Evolutionary conservation across 2,797 vertebrate genomes (phyloP), one percentile per base, ranked within the genome.

Genomic region (Sciurus vulgaris): DNA sequence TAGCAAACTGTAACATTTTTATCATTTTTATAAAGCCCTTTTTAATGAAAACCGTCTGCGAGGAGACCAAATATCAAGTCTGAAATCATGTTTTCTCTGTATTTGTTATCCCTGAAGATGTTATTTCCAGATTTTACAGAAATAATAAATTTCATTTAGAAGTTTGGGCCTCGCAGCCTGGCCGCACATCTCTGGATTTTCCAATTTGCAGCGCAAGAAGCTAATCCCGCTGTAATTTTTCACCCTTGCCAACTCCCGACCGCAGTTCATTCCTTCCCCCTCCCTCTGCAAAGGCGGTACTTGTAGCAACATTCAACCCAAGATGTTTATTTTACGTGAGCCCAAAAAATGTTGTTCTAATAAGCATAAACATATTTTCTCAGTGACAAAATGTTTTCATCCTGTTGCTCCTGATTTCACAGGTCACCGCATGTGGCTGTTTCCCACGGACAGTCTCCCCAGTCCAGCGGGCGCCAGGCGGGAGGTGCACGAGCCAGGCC

Each of bases 331-430:
- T 98, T 98, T 97, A 94, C 94, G 44, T 17, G 96, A 92, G 95
- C 82, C 97, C 67, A 35, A 97, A 97, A 92, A 98, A 97, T 95
- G 97, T 51, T 76, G 91, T 98, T 97, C 97, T 98, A 96, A 98
- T 98, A 97, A 97, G 96, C 97, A 96, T 98, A 97, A 98, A 98
- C 98, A 97, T 98, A 97, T 97, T 98, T 98, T 98, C 98, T 94
- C 94, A 44, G 97, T 98, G 98, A 98, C 97, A 97, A 97, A 85
- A 98, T 96, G 77, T 97, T 98, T 98, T 97, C 95, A 63, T 93
- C 92, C 95, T 49, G 84, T 94, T 93, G 97, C 97, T 98, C 98
- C 97, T 93, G 96, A 97, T 97, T 98, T 98, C 96, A 97, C 97
- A 98, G 98, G 97, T 98, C 98, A 97, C 92, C 77, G 97, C 97